Base-by-base conservation (phyloP, 2,888 invertebrate genomes). In the Trissonchulus sp. region DNA sequence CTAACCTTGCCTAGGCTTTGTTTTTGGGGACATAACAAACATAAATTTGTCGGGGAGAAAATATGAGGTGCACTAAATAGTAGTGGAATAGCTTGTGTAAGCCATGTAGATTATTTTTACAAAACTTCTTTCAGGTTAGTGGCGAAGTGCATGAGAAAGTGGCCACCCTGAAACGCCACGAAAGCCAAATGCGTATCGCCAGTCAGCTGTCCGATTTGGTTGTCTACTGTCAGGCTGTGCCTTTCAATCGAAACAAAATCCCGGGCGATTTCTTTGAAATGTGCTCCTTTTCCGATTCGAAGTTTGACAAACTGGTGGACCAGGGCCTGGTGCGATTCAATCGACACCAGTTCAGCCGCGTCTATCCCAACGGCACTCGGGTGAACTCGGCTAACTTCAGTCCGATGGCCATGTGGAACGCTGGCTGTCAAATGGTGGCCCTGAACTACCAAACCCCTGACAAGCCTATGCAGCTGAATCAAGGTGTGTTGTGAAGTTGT, bases 351-450 rank as follows among this genome's bases (percentile, higher is more conserved):
- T n/a, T 69, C 28, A 69, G 71, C 34, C 89, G 98, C 48, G 93
- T 98, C 0, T 99, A 98, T 85, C 99, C 99, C 0, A 86, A 86
- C 79, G 88, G 96, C 0, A 93, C 93, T 83, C 89, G 98, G 72
- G 90, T 98, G 74, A 97, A 98, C 83, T 98, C 98, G 0, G 95
- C 96, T 0, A 99, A 99, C 87, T 99, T 95, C 85, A 93, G 92
- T 87, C 98, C 99, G 0, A 88, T 93, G 2, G 90, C 92, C 0
- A 91, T 96, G 87, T 99, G 98, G 98, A 95, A 94, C 85, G 89
- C 90, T 18, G 98, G 96, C 0, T 93, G 92, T 69, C 99, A 99
- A 86, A 93, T 99, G 94, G 93, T 94, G 0, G 97, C 98, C 0
- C 87, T 99, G 1, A 99, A 99, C 86, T 99, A 94, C 86, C 99